phyloP scores from a whole-genome alignment of 1,140 invertebrate genomes.

The Brachionus manjavacas region DNA sequence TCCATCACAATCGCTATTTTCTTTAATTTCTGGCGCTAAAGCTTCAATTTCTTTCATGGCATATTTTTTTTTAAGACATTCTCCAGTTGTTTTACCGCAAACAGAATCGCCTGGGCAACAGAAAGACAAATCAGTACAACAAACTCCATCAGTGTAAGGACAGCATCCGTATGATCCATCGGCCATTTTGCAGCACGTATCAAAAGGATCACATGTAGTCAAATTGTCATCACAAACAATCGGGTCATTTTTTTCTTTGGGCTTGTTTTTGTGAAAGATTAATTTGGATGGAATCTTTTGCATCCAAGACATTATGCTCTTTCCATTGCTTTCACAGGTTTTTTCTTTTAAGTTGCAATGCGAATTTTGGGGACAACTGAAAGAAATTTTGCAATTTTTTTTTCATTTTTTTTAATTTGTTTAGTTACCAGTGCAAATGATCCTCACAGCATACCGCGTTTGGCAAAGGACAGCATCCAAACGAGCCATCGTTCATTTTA shows the following conservation, averaged over 20 bases:
- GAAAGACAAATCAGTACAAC: slow-evolving; percentile 45
- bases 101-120: slow-evolving; percentile 5
- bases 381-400: background rate
- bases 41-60: background rate
- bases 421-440: slow-evolving; percentile 47
- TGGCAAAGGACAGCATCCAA: slow-evolving; percentile 32
- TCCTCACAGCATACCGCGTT: slow-evolving; percentile 50
- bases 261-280: background rate
- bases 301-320: background rate
- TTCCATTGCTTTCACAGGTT: background rate
- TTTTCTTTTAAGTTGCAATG: slow-evolving; percentile 36
- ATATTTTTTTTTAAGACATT: background rate
- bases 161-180: slow-evolving; percentile 45
- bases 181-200: slow-evolving; percentile 38
- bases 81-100: background rate
- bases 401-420: background rate
- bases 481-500: slow-evolving; percentile 24
- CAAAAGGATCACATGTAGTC: slow-evolving; percentile 30
- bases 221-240: slow-evolving; percentile 13
- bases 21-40: background rate
- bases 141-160: slow-evolving; percentile 49
- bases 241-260: background rate
- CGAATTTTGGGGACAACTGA: slow-evolving; percentile 5
- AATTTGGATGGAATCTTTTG: slow-evolving; percentile 39
- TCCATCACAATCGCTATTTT: slow-evolving; percentile 3